Evolutionary conservation across 2,888 invertebrate genomes (phyloP), one percentile per base, ranked within the genome.

Genomic region (Neoitamus cyanurus): DNA sequence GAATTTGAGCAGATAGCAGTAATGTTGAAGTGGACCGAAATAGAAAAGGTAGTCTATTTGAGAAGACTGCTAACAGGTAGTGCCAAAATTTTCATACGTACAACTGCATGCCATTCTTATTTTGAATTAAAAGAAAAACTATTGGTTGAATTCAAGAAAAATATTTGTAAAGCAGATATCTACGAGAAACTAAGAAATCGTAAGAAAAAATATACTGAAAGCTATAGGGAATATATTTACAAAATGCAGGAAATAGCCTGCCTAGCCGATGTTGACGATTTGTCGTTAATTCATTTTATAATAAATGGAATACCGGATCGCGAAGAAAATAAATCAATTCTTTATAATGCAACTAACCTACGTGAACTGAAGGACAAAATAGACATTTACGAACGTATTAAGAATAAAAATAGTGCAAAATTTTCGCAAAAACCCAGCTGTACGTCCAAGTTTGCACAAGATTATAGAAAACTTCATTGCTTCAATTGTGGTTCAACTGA

Each of bases 401-500:
- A 82, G 69, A 28, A 20, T 13, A 69, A 15, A 28, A 28, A 20
- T 13, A 69, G 3, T 13, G 13, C 20, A 0, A 36, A 69, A 6
- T 46, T n/a, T 46, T 20, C 36, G 36, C 5, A 36, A 0, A 69
- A 69, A 4, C 2, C 5, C 3, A 5, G 11, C 11, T n/a, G 2
- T 69, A 28, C 7, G n/a, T 25, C 30, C 7, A 75, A 75, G 37
- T 30, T n/a, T n/a, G n/a, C 25, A 69, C 30, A 9, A 15, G 25
- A 69, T 2, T 11, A 25, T 9, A 30, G 25, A 2, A 25, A 69
- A 25, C 3, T 28, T 7, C 37, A 70, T 30, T 83, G 83, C 30
- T 83, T 70, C 30, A 83, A 83, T 70, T 83, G 83, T 25, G 70
- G 70, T 36, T 37, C 69, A 11, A 30, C 7, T 34, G 83, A 42